A percentile compares a stretch with the other conserved stretches of the same genome.
Evolutionary conservation across 92 coral and sea anemone species (phyloP).

Genomic region (Paramuricea clavata): DNA sequence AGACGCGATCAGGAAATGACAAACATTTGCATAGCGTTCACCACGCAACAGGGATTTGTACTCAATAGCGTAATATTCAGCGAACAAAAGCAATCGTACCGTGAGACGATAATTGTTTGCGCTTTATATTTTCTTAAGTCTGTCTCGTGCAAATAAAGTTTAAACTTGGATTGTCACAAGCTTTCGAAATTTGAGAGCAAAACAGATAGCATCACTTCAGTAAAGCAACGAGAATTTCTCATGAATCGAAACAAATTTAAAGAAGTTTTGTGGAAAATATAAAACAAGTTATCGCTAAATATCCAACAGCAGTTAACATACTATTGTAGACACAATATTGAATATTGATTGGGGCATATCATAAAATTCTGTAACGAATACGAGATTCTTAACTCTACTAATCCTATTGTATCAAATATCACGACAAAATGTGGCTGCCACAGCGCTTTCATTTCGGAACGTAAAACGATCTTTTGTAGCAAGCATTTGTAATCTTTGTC

Average conservation of each 20-base stretch:
- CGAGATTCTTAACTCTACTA: slow-evolving; percentile 2
- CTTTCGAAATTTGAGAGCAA: slow-evolving; percentile 6
- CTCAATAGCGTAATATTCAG: slow-evolving; percentile 47
- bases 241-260: neutral
- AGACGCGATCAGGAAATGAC: slow-evolving; percentile 44
- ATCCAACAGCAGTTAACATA: neutral
- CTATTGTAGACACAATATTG: neutral
- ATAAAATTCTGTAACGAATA: neutral
- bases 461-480: neutral
- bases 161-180: neutral
- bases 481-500: neutral
- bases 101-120: slow-evolving; percentile 31
- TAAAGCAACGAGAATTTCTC: neutral
- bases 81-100: slow-evolving; percentile 24
- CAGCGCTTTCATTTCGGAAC: neutral
- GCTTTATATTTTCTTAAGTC: slow-evolving; percentile 5
- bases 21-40: slow-evolving; percentile 52
- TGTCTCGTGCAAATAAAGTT: neutral
- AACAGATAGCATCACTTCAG: slow-evolving; percentile 5
- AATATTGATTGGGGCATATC: neutral
- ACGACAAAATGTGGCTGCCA: neutral
- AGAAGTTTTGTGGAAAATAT: neutral
- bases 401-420: slow-evolving; percentile 20
- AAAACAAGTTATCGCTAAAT: neutral
- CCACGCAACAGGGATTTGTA: slow-evolving; percentile 39